phyloP scores from a whole-genome alignment of 92 coral and sea anemone species.

The Actinostola sp. region DNA sequence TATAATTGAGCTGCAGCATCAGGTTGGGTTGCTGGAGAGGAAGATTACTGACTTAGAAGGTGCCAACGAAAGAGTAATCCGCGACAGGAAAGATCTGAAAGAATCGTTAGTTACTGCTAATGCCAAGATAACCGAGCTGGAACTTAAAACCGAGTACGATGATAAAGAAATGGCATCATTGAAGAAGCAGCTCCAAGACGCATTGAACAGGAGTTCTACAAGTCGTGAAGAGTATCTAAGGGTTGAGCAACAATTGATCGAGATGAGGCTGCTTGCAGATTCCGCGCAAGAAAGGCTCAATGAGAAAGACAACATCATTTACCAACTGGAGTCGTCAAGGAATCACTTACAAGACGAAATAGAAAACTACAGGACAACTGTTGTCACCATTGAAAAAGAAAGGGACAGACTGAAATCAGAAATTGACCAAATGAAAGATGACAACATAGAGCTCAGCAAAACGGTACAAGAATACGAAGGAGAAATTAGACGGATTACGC shows the following conservation, averaged over 20 bases:
- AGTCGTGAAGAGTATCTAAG: constrained; percentile 79
- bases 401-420: constrained; percentile 69
- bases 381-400: constrained; percentile 68
- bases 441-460: constrained; percentile 77
- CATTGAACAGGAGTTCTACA: constrained; percentile 65
- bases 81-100: constrained; percentile 73
- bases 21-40: constrained; percentile 63
- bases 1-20: constrained; percentile 78
- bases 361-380: constrained; percentile 67
- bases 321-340: constrained; percentile 77
- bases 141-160: constrained; percentile 78
- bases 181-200: constrained; percentile 77
- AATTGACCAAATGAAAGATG: constrained; percentile 70
- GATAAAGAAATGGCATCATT: constrained; percentile 77
- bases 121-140: constrained; percentile 71
- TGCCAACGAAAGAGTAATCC: constrained; percentile 63
- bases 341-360: constrained; percentile 75
- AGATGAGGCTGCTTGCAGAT: constrained; percentile 73
- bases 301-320: constrained; percentile 87
- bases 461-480: constrained; percentile 60
- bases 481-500: constrained; percentile 48
- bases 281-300: constrained; percentile 85
- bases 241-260: constrained; percentile 87
- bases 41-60: constrained; percentile 68
- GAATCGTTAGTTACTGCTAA: constrained; percentile 64